Conservation (phyloP, 2,797 vertebrate genomes). For the Cetoscarus ocellatus region DNA sequence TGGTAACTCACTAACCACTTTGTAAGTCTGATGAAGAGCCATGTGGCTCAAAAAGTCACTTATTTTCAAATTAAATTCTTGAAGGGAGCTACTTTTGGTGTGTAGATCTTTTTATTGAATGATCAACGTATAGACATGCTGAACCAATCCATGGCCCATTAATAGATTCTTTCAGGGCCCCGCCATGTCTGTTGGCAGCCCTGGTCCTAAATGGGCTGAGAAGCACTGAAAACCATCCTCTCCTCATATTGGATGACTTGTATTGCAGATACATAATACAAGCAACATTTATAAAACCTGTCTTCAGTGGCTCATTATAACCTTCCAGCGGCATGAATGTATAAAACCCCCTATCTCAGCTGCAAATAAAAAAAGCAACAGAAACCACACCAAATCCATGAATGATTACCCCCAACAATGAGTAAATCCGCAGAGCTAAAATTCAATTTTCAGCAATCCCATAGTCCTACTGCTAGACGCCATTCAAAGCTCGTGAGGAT, state of each 20-base stretch:
- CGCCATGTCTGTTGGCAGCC: too few relatives aligned
- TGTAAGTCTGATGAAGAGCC: too few relatives aligned
- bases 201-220: background rate
- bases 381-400: slow-evolving; percentile 75
- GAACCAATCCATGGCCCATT: too few relatives aligned
- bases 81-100: too few relatives aligned
- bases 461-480: slow-evolving; percentile 75
- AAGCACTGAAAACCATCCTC: slow-evolving; percentile 22
- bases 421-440: slow-evolving; percentile 82
- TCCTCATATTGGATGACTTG: slow-evolving; percentile 45
- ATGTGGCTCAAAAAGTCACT: too few relatives aligned
- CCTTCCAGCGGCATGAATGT: slow-evolving; percentile 65
- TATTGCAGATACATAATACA: slow-evolving; percentile 43
- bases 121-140: too few relatives aligned
- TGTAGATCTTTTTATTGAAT: too few relatives aligned
- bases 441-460: slow-evolving; percentile 82
- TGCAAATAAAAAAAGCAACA: slow-evolving; percentile 74
- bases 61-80: too few relatives aligned
- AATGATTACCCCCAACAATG: slow-evolving; percentile 81
- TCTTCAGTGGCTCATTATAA: slow-evolving; percentile 64
- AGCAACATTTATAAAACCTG: slow-evolving; percentile 66
- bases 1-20: too few relatives aligned
- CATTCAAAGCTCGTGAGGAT: slow-evolving; percentile 82
- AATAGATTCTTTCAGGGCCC: too few relatives aligned
- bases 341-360: slow-evolving; percentile 65